phyloP scores from a whole-genome alignment of 2,888 invertebrate genomes.

The Ornithoptera priamus region DNA sequence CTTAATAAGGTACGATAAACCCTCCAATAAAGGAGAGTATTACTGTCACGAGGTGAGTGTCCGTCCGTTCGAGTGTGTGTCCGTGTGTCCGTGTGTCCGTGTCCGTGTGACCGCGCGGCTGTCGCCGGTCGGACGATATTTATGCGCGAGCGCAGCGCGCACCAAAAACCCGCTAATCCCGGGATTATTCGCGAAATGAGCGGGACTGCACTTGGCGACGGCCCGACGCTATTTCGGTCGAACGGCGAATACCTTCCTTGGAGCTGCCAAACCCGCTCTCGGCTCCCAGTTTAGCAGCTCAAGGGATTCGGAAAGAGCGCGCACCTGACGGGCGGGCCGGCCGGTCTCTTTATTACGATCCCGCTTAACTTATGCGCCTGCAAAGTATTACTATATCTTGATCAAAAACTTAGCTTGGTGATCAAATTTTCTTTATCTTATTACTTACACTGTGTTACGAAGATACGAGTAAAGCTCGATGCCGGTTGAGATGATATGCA shows the following conservation, averaged over 20 bases:
- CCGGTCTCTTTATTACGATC: background rate
- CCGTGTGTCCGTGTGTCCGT: no score
- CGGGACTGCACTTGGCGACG: constrained; percentile 63
- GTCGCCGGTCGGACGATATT: constrained; percentile 48
- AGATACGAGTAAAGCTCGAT: no score
- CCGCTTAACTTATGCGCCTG: no score
- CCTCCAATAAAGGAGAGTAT: constrained; percentile 51
- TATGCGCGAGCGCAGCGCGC: constrained; percentile 58
- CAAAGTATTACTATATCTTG: no score
- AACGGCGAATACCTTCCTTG: constrained; percentile 48
- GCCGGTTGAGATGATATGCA: no score
- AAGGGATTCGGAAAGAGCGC: constrained; percentile 11
- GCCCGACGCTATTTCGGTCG: constrained; percentile 53
- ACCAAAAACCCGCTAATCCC: constrained; percentile 67
- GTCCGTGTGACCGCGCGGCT: background rate
- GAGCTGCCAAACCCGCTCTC: constrained; percentile 58
- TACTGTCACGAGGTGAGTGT: constrained; percentile 51
- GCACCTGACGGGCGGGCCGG: no score
- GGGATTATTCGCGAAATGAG: constrained; percentile 61
- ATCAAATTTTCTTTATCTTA: no score
- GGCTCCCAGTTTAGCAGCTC: constrained; percentile 20
- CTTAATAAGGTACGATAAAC: constrained; percentile 12
- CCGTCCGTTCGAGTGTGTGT: constrained; percentile 35
- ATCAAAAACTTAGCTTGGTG: no score
- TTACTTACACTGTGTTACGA: no score